Evolutionary conservation across 2,797 vertebrate genomes (phyloP).

Genomic region (Catostomus latipinnis): DNA sequence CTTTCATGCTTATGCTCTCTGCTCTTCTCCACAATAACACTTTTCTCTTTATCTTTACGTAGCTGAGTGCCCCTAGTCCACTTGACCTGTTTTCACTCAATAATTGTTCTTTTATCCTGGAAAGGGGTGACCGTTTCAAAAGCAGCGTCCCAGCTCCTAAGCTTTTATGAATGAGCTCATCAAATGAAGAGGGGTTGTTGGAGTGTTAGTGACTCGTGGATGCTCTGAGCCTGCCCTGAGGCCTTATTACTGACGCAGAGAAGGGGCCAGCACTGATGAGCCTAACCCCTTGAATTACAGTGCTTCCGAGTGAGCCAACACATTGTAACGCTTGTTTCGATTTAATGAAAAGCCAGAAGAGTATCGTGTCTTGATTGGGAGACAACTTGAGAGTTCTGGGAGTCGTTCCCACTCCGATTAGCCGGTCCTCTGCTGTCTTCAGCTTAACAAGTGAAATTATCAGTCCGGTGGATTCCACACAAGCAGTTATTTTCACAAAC

Average conservation of each 20-base stretch:
- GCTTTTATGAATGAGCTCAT: slow-evolving; percentile 60
- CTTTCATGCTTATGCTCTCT: slow-evolving; percentile 14
- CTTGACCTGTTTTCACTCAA: slow-evolving; percentile 64
- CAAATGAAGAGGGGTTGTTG: slow-evolving; percentile 54
- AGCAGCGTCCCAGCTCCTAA: neutral
- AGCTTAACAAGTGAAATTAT: slow-evolving; percentile 16
- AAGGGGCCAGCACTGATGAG: slow-evolving; percentile 49
- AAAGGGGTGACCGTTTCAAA: slow-evolving; percentile 37
- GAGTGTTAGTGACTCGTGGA: slow-evolving; percentile 38
- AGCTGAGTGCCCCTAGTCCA: slow-evolving; percentile 59
- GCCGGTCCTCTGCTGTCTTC: neutral
- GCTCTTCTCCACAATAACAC: slow-evolving; percentile 6
- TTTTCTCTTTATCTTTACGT: slow-evolving; percentile 51
- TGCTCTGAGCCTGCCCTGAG: slow-evolving; percentile 38
- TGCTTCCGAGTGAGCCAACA: slow-evolving; percentile 4
- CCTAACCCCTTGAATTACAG: slow-evolving; percentile 42
- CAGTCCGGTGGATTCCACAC: neutral
- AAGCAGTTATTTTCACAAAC: slow-evolving; percentile 4
- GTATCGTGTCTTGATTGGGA: slow-evolving; percentile 23
- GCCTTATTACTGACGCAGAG: slow-evolving; percentile 49
- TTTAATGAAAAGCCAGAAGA: slow-evolving; percentile 37
- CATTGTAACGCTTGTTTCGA: slow-evolving; percentile 36
- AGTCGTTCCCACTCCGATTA: neutral
- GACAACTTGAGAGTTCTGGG: slow-evolving; percentile 19
- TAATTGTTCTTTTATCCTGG: slow-evolving; percentile 57